Percentiles rank a stretch among this genome's conserved stretches.
Evolutionary conservation across 2,888 invertebrate genomes (phyloP).

Genomic region (Tetrapedia diversipes): DNA sequence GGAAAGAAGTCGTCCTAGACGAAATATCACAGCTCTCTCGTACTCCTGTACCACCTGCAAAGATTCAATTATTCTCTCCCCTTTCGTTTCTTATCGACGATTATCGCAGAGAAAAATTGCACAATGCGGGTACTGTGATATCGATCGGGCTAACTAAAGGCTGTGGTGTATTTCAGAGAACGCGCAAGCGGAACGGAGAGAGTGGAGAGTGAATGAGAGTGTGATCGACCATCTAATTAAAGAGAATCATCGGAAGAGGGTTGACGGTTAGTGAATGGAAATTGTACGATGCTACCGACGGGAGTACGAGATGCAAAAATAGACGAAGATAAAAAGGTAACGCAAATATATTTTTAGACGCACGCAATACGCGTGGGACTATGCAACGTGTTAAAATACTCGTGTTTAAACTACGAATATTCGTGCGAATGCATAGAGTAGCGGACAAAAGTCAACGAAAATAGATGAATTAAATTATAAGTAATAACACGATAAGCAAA

Average conservation of each 20-base stretch:
- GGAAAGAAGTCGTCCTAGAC: constrained; percentile 93
- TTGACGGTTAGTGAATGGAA: constrained; percentile 8
- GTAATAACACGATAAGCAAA: too few relatives aligned
- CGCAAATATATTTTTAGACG: too few relatives aligned
- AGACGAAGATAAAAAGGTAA: not conserved
- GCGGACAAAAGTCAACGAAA: too few relatives aligned
- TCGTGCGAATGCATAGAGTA: too few relatives aligned
- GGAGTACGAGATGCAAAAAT: not conserved
- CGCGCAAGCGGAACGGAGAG: not conserved
- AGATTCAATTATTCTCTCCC: not conserved
- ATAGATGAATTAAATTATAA: too few relatives aligned
- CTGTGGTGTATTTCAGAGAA: not conserved
- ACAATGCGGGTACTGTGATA: too few relatives aligned
- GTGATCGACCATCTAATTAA: constrained; percentile 21
- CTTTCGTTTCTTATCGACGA: not conserved
- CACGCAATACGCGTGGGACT: too few relatives aligned
- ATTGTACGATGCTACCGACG: not conserved
- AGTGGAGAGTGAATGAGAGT: not conserved
- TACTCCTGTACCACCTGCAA: constrained; percentile 96
- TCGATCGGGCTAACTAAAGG: not conserved
- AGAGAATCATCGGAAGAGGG: not conserved
- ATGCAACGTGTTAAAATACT: too few relatives aligned
- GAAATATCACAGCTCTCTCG: constrained; percentile 97
- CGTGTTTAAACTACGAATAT: too few relatives aligned
- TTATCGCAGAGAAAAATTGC: too few relatives aligned